A percentile compares a stretch with the other conserved stretches of the same genome.
Conservation (phyloP, 2,888 invertebrate species). For the Athetis lepigone region DNA sequence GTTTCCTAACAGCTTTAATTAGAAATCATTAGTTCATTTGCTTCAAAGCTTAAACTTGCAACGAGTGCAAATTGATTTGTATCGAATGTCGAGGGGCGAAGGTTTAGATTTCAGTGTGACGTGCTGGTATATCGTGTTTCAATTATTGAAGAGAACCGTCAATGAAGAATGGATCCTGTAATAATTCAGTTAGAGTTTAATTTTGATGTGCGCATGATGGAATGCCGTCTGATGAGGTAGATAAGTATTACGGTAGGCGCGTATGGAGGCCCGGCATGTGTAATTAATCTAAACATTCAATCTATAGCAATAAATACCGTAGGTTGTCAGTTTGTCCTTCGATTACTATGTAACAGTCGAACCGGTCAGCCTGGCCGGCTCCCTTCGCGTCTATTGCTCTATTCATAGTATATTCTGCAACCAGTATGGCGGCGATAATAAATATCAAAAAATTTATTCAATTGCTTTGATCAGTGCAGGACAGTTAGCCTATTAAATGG, state of each 20-base stretch:
- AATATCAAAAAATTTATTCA: conserved; percentile 66
- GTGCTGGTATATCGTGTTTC: conserved; percentile 79
- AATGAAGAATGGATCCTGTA: conserved; percentile 78
- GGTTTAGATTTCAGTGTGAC: conserved; percentile 77
- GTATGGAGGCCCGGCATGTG: conserved; percentile 78
- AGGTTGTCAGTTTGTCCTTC: conserved; percentile 84
- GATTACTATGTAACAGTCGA: conserved; percentile 78
- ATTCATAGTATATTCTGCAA: conserved; percentile 72
- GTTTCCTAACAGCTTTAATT: conserved; percentile 75
- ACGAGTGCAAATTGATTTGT: conserved; percentile 72
- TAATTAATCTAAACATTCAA: conserved; percentile 85
- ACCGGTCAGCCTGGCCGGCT: conserved; percentile 75
- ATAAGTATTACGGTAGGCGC: conserved; percentile 76
- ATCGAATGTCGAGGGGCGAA: conserved; percentile 68
- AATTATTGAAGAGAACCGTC: conserved; percentile 79
- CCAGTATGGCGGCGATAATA: conserved; percentile 53
- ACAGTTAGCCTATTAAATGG: conserved; percentile 61
- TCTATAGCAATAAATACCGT: conserved; percentile 85
- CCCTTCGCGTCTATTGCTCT: conserved; percentile 76
- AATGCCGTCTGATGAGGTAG: conserved; percentile 82
- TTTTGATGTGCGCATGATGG: conserved; percentile 73
- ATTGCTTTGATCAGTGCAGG: conserved; percentile 63
- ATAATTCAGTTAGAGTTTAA: conserved; percentile 73
- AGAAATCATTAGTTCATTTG: conserved; percentile 78
- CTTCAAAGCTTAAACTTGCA: conserved; percentile 71